phyloP scores from a whole-genome alignment of 2,797 vertebrate genomes.

The Lacerta viridis region DNA sequence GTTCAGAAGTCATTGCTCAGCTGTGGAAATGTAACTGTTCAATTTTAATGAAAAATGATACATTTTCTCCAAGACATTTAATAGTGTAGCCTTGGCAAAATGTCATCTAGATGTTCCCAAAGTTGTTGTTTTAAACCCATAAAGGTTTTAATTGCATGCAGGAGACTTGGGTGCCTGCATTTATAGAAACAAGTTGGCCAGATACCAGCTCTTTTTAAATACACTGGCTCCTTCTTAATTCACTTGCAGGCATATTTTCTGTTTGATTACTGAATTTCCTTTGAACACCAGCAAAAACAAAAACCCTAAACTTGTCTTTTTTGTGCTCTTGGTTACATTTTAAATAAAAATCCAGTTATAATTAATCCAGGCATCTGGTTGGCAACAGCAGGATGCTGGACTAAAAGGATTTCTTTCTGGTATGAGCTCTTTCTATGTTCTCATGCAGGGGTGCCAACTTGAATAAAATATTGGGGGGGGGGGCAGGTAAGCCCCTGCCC shows the following conservation, averaged over 20 bases:
- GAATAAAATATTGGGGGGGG: no score
- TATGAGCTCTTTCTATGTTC: no score
- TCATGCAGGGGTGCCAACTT: no score
- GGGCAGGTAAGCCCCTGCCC: no score
- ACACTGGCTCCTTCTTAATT: slow-evolving; percentile 28
- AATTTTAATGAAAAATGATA: slow-evolving; percentile 64
- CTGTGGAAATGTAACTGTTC: slow-evolving; percentile 59
- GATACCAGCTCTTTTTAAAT: slow-evolving; percentile 42
- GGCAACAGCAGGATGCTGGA: no score
- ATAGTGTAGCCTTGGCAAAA: slow-evolving; percentile 63
- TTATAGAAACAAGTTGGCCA: slow-evolving; percentile 56
- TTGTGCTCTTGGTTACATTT: neutral
- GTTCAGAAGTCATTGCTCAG: slow-evolving; percentile 64
- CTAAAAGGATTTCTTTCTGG: no score
- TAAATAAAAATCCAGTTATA: neutral
- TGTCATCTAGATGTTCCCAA: slow-evolving; percentile 69
- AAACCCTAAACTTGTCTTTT: neutral
- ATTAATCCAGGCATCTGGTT: neutral
- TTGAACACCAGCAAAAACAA: neutral
- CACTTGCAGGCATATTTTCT: neutral
- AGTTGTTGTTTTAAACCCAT: slow-evolving; percentile 62
- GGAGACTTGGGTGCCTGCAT: slow-evolving; percentile 47
- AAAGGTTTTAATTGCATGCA: slow-evolving; percentile 59
- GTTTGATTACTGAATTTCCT: neutral
- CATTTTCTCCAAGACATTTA: slow-evolving; percentile 56